Evolutionary conservation across 1,140 invertebrate species (phyloP).

Genomic region (Drosophila watanabei): DNA sequence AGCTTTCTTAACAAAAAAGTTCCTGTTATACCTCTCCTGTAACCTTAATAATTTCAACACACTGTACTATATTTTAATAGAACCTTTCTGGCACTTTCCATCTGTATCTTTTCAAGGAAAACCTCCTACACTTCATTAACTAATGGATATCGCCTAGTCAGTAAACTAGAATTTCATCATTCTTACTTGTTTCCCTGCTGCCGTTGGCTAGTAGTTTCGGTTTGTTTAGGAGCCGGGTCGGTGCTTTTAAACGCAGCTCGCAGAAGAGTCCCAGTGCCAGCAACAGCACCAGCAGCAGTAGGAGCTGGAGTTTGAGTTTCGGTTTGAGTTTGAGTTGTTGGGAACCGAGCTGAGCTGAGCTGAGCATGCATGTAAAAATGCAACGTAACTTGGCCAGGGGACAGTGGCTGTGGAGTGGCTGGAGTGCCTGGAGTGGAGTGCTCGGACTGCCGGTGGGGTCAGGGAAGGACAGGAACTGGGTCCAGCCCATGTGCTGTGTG

Average conservation of each 20-base stretch:
- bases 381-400: conserved; percentile 69
- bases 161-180: too few relatives aligned
- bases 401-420: conserved; percentile 16
- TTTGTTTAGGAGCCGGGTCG: conserved; percentile 76
- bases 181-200: conserved; percentile 33
- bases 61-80: neutral
- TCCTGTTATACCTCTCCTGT: neutral
- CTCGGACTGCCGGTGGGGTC: neutral
- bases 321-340: conserved; percentile 54
- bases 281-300: conserved; percentile 7
- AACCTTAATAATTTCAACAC: neutral
- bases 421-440: conserved; percentile 5
- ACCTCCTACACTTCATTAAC: fast-evolving
- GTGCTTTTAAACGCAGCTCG: conserved; percentile 69
- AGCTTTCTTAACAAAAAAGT: neutral
- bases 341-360: conserved; percentile 32
- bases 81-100: neutral
- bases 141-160: conserved; percentile 17
- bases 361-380: conserved; percentile 82
- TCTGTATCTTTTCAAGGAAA: neutral
- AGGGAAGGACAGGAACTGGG: conserved; percentile 32
- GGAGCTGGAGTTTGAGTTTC: conserved; percentile 35
- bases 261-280: conserved; percentile 29
- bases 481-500: conserved; percentile 49
- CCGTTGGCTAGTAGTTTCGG: conserved; percentile 68